Evolutionary conservation across 2,113 vertebrate species (phyloP).

Genomic region (Numenius arquata): DNA sequence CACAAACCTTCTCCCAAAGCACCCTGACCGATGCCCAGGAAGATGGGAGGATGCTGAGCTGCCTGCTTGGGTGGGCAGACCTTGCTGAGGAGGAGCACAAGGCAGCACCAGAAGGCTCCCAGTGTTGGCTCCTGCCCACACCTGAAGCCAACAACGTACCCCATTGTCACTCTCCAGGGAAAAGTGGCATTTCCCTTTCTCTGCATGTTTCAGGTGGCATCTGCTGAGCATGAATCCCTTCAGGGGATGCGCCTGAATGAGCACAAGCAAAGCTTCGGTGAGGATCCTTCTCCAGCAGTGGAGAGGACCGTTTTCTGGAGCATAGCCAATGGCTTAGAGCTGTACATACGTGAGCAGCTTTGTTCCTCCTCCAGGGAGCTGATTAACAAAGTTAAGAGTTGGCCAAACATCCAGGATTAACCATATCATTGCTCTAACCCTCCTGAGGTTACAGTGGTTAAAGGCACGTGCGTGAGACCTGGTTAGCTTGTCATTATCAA

Average conservation of each 20-base stretch:
- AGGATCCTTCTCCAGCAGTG: not conserved
- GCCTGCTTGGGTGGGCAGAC: not conserved
- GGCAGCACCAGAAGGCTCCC: not conserved
- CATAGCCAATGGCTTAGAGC: constrained; percentile 26
- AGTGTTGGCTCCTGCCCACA: not conserved
- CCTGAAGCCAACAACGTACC: not conserved
- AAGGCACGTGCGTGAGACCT: not conserved
- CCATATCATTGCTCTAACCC: not conserved
- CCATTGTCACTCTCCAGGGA: rapidly evolving
- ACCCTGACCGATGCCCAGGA: not conserved
- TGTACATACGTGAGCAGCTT: not conserved
- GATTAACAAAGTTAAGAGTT: constrained; percentile 27
- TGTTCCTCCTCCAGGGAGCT: constrained; percentile 35
- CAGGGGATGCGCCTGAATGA: not conserved
- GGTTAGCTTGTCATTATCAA: not conserved
- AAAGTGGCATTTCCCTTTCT: not conserved
- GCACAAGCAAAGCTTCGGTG: not conserved
- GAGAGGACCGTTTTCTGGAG: not conserved
- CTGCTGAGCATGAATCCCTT: not conserved
- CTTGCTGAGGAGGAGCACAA: not conserved
- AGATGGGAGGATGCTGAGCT: not conserved
- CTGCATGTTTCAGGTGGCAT: not conserved
- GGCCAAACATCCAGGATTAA: constrained; percentile 28
- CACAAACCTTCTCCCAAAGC: not conserved
- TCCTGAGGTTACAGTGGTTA: not conserved